Evolutionary conservation across 1,140 invertebrate genomes (phyloP).

Genomic region (Phthorimaea operculella): DNA sequence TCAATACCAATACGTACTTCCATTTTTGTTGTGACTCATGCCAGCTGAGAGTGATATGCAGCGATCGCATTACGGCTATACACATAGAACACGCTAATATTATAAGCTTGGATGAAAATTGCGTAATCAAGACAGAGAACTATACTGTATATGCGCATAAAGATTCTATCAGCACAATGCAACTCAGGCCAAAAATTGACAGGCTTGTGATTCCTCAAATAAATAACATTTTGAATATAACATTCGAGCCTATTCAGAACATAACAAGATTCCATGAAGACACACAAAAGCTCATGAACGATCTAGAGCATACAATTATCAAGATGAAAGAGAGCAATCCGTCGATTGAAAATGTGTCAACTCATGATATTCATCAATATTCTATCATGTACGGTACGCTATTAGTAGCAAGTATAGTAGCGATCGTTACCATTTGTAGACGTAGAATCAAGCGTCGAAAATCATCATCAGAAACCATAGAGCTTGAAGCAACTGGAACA

Average conservation of each 20-base stretch:
- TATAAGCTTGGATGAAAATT: conserved; percentile 6
- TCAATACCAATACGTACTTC: conserved; percentile 6
- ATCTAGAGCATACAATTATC: neutral
- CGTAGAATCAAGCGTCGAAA: too few relatives aligned
- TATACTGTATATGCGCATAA: conserved; percentile 12
- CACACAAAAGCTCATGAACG: neutral
- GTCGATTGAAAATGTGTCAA: neutral
- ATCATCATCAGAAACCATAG: too few relatives aligned
- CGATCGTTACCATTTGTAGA: too few relatives aligned
- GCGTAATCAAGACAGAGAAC: conserved; percentile 9
- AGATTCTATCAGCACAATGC: neutral
- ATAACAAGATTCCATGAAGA: neutral
- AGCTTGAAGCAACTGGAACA: too few relatives aligned
- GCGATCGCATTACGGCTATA: conserved; percentile 8
- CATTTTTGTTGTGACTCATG: conserved; percentile 11
- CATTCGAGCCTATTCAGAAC: neutral
- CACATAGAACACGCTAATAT: neutral
- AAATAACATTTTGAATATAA: neutral
- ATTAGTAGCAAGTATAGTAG: too few relatives aligned
- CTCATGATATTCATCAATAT: neutral
- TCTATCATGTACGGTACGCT: neutral
- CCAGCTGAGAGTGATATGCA: conserved; percentile 11
- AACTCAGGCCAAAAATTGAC: conserved; percentile 1
- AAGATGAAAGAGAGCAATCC: neutral
- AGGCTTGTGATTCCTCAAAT: neutral